Percentiles rank a stretch among this genome's conserved stretches.
phyloP scores from a whole-genome alignment of 2,113 vertebrate genomes.

The Sterrhoptilus dennistouni region DNA sequence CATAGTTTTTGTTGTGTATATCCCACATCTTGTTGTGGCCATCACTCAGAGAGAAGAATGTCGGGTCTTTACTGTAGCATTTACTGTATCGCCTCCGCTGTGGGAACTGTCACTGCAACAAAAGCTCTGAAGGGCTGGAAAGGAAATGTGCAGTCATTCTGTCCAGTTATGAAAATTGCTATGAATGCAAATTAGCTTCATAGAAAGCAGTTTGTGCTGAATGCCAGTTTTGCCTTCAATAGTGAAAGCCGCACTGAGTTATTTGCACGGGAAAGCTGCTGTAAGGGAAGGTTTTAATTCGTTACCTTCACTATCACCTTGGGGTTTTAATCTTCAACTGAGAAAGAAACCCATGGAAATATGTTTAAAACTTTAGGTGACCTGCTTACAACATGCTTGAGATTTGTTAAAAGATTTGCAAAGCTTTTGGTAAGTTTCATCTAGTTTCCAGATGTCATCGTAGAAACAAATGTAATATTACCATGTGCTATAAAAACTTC shows the following conservation, averaged over 20 bases:
- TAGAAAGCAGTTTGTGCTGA: background rate
- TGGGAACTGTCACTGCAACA: conserved; percentile 37
- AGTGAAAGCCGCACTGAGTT: background rate
- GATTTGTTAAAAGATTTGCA: background rate
- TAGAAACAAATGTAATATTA: background rate
- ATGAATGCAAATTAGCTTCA: conserved; percentile 23
- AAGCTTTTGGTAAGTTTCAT: background rate
- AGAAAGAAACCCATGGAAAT: background rate
- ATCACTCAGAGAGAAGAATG: background rate
- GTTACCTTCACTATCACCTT: background rate
- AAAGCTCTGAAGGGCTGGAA: background rate
- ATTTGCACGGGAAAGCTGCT: background rate
- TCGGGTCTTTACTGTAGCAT: background rate
- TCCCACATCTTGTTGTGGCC: background rate
- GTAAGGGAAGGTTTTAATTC: background rate
- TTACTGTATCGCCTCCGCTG: background rate
- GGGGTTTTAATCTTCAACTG: background rate
- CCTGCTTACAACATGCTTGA: background rate
- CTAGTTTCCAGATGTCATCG: background rate
- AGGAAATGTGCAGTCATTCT: background rate
- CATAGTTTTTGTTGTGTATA: background rate
- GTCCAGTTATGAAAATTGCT: conserved; percentile 18
- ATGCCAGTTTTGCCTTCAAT: background rate
- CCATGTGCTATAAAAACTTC: background rate
- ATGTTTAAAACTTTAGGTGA: background rate